A percentile compares a stretch with the other conserved stretches of the same genome.
phyloP scores from a whole-genome alignment of 2,113 vertebrate species.

The Hippoglossus stenolepis region DNA sequence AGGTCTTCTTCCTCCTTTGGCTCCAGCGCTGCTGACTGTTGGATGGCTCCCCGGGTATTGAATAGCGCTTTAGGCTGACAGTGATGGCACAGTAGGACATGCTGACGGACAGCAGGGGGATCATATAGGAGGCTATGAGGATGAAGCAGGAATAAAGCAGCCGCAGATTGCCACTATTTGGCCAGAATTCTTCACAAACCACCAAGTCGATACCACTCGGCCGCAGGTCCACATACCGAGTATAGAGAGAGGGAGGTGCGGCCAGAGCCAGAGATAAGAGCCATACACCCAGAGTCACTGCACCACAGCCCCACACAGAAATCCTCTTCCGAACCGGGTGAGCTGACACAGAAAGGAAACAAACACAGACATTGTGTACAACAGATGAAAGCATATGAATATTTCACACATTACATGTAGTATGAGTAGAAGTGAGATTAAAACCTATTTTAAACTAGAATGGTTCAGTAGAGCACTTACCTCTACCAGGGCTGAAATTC shows the following conservation, averaged over 20 bases:
- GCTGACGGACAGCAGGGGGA: constrained; percentile 83
- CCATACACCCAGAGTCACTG: constrained; percentile 79
- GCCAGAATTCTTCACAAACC: constrained; percentile 86
- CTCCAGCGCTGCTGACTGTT: constrained; percentile 79
- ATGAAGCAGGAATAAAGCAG: constrained; percentile 84
- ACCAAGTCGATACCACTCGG: constrained; percentile 78
- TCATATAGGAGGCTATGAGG: constrained; percentile 82
- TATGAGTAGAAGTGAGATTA: too few relatives aligned
- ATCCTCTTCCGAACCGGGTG: constrained; percentile 82
- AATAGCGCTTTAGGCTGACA: constrained; percentile 75
- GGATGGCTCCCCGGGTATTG: constrained; percentile 75
- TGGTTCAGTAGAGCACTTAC: too few relatives aligned
- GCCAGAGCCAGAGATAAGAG: constrained; percentile 80
- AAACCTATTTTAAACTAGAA: too few relatives aligned
- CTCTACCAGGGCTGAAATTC: too few relatives aligned
- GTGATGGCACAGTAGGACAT: constrained; percentile 85
- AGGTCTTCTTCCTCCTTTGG: constrained; percentile 80
- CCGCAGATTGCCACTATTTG: constrained; percentile 68
- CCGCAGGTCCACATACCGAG: constrained; percentile 79
- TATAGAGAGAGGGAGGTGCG: constrained; percentile 78
- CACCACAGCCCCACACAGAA: constrained; percentile 74
- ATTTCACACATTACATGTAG: too few relatives aligned
- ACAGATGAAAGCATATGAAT: too few relatives aligned
- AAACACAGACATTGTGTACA: background rate
- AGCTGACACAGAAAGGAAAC: constrained; percentile 53